Conservation (phyloP, 1,140 invertebrate species). For the Sycobia sp. region DNA sequence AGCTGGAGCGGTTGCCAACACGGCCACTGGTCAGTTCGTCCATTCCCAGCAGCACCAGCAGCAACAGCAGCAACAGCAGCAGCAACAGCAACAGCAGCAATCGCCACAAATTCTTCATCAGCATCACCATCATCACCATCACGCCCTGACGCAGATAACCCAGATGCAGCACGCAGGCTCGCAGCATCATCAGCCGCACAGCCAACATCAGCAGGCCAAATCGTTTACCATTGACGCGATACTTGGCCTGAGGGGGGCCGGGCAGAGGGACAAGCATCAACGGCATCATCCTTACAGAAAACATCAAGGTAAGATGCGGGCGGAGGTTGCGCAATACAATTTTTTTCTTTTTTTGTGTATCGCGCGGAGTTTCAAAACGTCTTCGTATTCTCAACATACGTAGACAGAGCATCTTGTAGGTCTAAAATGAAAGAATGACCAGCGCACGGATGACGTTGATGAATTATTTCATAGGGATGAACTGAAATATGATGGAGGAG, state of each 20-base stretch:
- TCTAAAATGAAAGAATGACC: no score
- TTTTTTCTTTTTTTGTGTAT: background rate
- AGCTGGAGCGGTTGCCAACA: no score
- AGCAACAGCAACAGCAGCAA: slow-evolving; percentile 24
- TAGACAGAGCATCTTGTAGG: no score
- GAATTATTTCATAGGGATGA: no score
- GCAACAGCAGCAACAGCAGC: slow-evolving; percentile 17
- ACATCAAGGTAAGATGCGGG: slow-evolving; percentile 44
- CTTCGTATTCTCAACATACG: background rate
- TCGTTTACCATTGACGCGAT: slow-evolving; percentile 84
- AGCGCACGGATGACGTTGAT: no score
- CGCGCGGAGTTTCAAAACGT: background rate
- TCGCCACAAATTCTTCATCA: background rate
- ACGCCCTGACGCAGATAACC: slow-evolving; percentile 41
- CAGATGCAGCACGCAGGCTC: slow-evolving; percentile 48
- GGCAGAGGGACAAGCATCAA: slow-evolving; percentile 54
- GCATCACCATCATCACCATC: slow-evolving; percentile 3
- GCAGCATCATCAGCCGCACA: slow-evolving; percentile 50
- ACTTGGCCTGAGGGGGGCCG: slow-evolving; percentile 67
- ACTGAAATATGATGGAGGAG: no score
- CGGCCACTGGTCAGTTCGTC: slow-evolving; percentile 27
- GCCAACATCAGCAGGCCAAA: slow-evolving; percentile 61
- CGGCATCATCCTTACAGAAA: slow-evolving; percentile 53
- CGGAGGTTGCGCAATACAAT: no score
- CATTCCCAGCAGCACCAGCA: slow-evolving; percentile 35